phyloP scores from a whole-genome alignment of 1,140 invertebrate genomes.

The Drosophila simulans region DNA sequence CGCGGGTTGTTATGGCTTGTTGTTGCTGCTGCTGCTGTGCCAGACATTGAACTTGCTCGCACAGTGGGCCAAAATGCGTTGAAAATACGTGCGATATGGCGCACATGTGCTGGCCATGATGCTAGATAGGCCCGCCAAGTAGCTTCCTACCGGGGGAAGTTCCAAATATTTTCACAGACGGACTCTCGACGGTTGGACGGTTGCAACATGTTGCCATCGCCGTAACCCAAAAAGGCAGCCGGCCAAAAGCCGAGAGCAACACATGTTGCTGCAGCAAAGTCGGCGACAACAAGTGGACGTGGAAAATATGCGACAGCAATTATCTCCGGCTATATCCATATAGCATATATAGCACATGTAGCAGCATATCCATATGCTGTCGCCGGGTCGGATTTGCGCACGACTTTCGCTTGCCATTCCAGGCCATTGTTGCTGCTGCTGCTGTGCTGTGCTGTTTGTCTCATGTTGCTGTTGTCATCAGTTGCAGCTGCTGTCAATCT shows the following conservation, averaged over 20 bases:
- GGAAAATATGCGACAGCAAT: slow-evolving; percentile 79
- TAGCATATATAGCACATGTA: slow-evolving; percentile 23
- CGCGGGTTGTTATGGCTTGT: neutral
- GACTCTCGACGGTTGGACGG: slow-evolving; percentile 12
- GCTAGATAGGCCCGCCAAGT: slow-evolving; percentile 14
- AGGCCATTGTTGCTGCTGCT: slow-evolving; percentile 39
- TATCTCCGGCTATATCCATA: slow-evolving; percentile 55
- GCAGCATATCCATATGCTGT: slow-evolving; percentile 61
- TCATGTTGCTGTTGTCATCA: slow-evolving; percentile 35
- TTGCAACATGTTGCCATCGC: slow-evolving; percentile 66
- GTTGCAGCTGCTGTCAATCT: slow-evolving; percentile 82
- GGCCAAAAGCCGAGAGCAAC: slow-evolving; percentile 42
- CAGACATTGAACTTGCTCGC: slow-evolving; percentile 78
- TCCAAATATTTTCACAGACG: slow-evolving; percentile 61
- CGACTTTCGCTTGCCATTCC: slow-evolving; percentile 77
- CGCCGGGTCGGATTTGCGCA: slow-evolving; percentile 67
- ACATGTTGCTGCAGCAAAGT: slow-evolving; percentile 52
- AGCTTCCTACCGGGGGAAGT: slow-evolving; percentile 42
- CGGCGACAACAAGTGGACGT: slow-evolving; percentile 75
- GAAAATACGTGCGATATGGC: slow-evolving; percentile 18
- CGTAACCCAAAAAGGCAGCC: slow-evolving; percentile 49
- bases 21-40: slow-evolving; percentile 27
- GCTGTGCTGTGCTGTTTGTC: slow-evolving; percentile 9
- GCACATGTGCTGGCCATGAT: slow-evolving; percentile 9
- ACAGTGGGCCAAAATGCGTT: slow-evolving; percentile 57